Base-by-base conservation (phyloP, 2,797 vertebrate genomes). In the Oreochromis mossambicus region DNA sequence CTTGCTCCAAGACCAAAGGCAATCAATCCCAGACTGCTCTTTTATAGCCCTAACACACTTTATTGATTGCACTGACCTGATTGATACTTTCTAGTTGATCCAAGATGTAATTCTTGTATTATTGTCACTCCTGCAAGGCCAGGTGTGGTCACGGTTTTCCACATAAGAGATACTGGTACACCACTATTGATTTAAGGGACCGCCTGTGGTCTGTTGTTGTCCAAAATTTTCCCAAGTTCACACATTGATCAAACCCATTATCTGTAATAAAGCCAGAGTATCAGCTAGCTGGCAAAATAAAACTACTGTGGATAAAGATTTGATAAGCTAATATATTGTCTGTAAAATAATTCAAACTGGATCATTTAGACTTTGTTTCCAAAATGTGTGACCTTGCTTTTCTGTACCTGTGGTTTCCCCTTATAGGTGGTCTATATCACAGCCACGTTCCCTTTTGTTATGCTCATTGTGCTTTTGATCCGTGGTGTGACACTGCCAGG, bases 401-500 rank as follows among this genome's bases (percentile, higher is more conserved):
- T 26, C 51, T 51, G 15, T 56, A 1, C 36, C 32, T 48, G 11
- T 76, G 48, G 9, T 82, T 54, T 48, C 34, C 41, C 36, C 41
- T 63, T 89, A 98, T 13, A 88, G 99, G 98, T 99, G 24, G 98
- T 99, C 52, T 99, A 99, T 95, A 96, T 99, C 95, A 99, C 99
- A 1, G 99, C 99, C 91, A 99, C 99, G 0, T 99, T 99, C 92
- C 99, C 99, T 0, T 99, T 99, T 17, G 61, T 98, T 89, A 99
- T 99, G 99, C 97, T 99, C 48, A 96, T 99, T 79, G 97, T 99
- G 81, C 96, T 99, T 54, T 94, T 99, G 93, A 96, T 99, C 75
- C 98, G 98, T 19, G 99, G 98, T 1, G 97, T 99, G 90, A 99
- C 98, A 3, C 95, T 99, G 87, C 98, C 99, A 2, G 99, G 99